Evolutionary conservation across 2,888 invertebrate species (phyloP).

Genomic region (Hemistola chrysoprasaria): DNA sequence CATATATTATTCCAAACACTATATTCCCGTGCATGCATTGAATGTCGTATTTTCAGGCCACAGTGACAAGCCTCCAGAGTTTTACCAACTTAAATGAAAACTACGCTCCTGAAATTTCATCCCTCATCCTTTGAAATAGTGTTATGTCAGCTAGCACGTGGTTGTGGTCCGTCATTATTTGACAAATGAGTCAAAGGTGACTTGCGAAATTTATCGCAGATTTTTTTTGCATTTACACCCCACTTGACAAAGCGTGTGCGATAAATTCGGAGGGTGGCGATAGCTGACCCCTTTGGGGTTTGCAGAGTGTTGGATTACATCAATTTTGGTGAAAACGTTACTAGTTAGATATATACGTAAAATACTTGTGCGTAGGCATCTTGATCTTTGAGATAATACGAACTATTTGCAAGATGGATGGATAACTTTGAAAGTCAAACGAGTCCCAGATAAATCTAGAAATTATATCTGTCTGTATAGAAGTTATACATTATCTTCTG

Average conservation of each 20-base stretch:
- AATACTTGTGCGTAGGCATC: neutral
- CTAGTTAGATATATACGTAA: constrained; percentile 4
- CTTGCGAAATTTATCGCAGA: constrained; percentile 64
- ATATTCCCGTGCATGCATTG: constrained; percentile 57
- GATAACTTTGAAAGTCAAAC: too few relatives aligned
- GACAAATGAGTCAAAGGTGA: constrained; percentile 73
- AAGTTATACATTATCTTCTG: too few relatives aligned
- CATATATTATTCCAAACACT: constrained; percentile 52
- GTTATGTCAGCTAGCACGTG: constrained; percentile 25
- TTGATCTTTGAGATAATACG: neutral
- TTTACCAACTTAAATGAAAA: constrained; percentile 23
- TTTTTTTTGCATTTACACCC: constrained; percentile 64
- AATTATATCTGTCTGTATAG: too few relatives aligned
- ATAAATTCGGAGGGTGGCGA: constrained; percentile 56
- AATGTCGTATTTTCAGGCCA: constrained; percentile 56
- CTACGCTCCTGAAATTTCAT: constrained; percentile 22
- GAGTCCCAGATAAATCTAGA: too few relatives aligned
- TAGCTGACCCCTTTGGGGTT: constrained; percentile 45
- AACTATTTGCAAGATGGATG: too few relatives aligned
- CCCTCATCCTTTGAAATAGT: constrained; percentile 25
- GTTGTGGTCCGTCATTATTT: constrained; percentile 53
- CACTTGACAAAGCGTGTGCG: constrained; percentile 60
- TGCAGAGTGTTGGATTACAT: constrained; percentile 34
- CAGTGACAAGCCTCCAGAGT: constrained; percentile 49
- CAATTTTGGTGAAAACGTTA: constrained; percentile 15